Conservation (phyloP, 2,797 vertebrate genomes). For the Leptatherina wallacei region DNA sequence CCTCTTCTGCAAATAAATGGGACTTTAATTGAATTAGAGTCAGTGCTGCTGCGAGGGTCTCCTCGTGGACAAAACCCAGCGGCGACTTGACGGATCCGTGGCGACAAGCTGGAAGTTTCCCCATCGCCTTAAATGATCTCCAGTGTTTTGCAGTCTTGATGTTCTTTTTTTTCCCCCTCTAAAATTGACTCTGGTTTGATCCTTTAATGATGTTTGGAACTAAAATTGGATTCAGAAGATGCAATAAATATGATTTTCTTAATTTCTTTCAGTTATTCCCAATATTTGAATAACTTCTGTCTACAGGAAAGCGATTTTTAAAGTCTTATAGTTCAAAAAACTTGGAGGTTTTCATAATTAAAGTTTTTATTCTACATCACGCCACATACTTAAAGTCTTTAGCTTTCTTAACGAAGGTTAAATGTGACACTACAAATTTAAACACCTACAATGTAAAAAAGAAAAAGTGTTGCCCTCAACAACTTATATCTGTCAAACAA, state of each 20-base stretch:
- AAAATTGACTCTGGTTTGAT: neutral
- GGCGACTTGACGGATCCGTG: slow-evolving; percentile 22
- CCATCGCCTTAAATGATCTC: neutral
- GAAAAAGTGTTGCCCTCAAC: slow-evolving; percentile 15
- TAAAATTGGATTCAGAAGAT: neutral
- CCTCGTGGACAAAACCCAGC: slow-evolving; percentile 88
- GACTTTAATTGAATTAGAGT: slow-evolving; percentile 99
- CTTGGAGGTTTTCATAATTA: neutral
- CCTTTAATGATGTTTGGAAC: neutral
- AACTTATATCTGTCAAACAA: slow-evolving; percentile 55
- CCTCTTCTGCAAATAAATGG: slow-evolving; percentile 95
- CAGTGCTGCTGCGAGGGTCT: slow-evolving; percentile 87
- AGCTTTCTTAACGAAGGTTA: neutral
- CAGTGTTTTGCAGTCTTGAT: neutral
- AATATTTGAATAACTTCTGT: neutral
- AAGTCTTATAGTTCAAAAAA: neutral
- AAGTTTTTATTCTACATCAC: neutral
- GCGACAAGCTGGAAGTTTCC: slow-evolving; percentile 76
- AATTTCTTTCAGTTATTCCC: neutral
- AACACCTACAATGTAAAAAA: slow-evolving; percentile 16
- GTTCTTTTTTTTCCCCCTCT: neutral
- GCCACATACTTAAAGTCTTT: neutral
- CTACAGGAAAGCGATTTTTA: neutral
- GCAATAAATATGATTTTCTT: neutral
- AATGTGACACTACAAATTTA: neutral